Base-by-base conservation (phyloP, 2,888 invertebrate genomes). In the Cynaeus angustus region DNA sequence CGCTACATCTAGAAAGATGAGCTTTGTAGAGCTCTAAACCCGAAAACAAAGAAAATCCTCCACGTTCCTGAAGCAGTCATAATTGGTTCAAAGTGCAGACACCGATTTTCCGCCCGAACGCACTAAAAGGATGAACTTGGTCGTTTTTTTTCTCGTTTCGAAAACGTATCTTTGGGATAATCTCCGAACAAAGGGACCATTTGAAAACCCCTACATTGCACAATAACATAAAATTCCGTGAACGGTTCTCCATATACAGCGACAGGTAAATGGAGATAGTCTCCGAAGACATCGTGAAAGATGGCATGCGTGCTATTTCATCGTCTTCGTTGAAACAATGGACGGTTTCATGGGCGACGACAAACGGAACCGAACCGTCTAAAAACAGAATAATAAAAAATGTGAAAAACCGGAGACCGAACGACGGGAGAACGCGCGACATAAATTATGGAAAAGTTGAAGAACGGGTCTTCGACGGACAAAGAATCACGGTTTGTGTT, bases 101-200 rank as follows among this genome's bases (percentile, higher is more conserved):
- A 37, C 21, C 21, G 43, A 80, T 80, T 83, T 84, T 83, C 79
- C 83, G 78, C 80, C 77, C 78, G 79, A 76, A 77, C 81, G 82
- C 76, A 82, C 83, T 83, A 82, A 84, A 81, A 81, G 82, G 84
- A 82, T 81, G 78, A 80, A 67, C 72, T 74, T 72, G 72, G 74
- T 64, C 58, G 62, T 72, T 71, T 64, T 64, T 64, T 41, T 28
- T 28, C 10, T 10, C 9, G 28, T 66, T 66, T 61, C 38, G 68
- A 70, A 67, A 71, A 72, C 71, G 65, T 69, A 74, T 75, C 72
- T 74, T 61, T 55, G 43, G 48, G 73, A 72, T 75, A 73, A 75
- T 75, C 75, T 72, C 66, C 71, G 16, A 33, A 75, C 73, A 75
- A 75, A 73, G 26, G 67, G 41, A 37, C 55, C 45, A 45, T 68